Evolutionary conservation across 2,888 invertebrate genomes (phyloP).

Genomic region (Alviniconcha strummeri): DNA sequence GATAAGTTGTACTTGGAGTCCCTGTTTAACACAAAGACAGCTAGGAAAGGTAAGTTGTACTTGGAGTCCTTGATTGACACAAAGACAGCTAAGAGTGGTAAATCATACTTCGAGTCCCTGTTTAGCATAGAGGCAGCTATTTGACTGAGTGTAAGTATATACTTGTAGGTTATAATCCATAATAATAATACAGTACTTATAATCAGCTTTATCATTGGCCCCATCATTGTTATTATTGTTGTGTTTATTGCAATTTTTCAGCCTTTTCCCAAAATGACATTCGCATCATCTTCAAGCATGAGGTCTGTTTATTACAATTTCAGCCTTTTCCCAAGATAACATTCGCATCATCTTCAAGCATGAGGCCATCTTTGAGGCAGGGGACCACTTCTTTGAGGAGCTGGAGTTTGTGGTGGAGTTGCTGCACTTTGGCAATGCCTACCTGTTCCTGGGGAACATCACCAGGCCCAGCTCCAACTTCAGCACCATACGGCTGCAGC

Average conservation of each 20-base stretch:
- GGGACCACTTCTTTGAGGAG: slow-evolving; percentile 4
- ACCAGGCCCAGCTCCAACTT: slow-evolving; percentile 21
- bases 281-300: slow-evolving; percentile 23
- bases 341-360: slow-evolving; percentile 23
- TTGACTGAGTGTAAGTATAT: background rate
- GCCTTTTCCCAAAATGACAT: slow-evolving; percentile 13
- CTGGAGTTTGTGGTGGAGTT: slow-evolving; percentile 26
- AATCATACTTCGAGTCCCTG: background rate
- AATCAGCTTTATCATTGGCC: too few relatives aligned
- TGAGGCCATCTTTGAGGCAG: slow-evolving; percentile 7
- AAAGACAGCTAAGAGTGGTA: slow-evolving; percentile 30
- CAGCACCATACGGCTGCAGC: slow-evolving; percentile 23
- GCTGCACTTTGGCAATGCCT: background rate
- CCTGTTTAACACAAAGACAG: background rate
- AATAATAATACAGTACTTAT: too few relatives aligned
- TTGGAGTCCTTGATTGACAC: background rate
- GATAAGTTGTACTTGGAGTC: background rate
- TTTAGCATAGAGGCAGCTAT: too few relatives aligned
- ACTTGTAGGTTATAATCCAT: background rate
- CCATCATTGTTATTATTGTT: background rate
- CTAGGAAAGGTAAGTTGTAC: too few relatives aligned
- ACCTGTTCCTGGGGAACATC: slow-evolving; percentile 30
- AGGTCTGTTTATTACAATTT: background rate
- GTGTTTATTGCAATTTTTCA: background rate
- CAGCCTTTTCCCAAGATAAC: slow-evolving; percentile 19